Conservation (phyloP, 2,797 vertebrate genomes). For the Carcharodon carcharias region DNA sequence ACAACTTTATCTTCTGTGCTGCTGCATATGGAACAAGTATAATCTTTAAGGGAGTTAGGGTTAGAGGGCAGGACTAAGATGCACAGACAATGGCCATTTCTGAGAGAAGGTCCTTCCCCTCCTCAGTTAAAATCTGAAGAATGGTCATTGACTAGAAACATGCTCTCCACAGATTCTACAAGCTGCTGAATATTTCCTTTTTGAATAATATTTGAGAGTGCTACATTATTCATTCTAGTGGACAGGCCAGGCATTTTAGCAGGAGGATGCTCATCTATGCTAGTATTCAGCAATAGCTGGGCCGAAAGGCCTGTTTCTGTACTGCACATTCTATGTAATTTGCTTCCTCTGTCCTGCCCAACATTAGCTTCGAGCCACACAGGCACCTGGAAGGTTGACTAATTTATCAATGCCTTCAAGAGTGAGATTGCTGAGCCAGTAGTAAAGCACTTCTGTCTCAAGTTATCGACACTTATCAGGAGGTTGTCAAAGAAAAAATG, state of each 20-base stretch:
- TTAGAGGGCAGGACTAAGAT: neutral
- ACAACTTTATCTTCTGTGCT: neutral
- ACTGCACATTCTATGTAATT: neutral
- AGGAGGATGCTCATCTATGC: neutral
- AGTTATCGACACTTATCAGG: neutral
- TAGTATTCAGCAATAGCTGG: too few relatives aligned
- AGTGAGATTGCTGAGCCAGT: neutral
- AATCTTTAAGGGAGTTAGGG: neutral
- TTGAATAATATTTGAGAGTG: neutral
- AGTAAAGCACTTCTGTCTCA: neutral
- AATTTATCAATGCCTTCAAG: neutral
- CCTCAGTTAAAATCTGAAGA: neutral
- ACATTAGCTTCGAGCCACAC: too few relatives aligned
- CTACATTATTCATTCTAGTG: neutral
- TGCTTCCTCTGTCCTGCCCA: neutral
- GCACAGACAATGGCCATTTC: too few relatives aligned
- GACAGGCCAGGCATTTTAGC: neutral
- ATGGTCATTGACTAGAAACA: neutral
- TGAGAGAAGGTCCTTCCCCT: neutral
- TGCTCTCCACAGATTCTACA: neutral
- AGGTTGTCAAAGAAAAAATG: neutral
- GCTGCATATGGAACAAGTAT: neutral
- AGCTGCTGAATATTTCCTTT: neutral
- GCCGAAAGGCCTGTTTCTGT: neutral
- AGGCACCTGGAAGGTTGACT: neutral